Base-by-base conservation (phyloP, 2,113 vertebrate genomes). In the Podarcis muralis region DNA sequence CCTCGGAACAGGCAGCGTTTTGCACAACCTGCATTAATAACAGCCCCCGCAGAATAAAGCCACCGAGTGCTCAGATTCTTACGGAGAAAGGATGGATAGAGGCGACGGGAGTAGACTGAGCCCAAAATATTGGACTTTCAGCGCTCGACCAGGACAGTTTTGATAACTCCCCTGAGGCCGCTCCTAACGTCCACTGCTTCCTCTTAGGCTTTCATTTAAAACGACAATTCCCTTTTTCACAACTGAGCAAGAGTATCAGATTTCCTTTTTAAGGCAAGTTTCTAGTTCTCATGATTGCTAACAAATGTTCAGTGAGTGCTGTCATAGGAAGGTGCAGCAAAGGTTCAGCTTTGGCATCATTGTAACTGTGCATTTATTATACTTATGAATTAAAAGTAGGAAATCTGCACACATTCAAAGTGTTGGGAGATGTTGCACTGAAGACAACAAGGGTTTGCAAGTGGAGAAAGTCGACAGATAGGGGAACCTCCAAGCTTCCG, bases 1-100 rank as follows among this genome's bases (percentile, higher is more conserved):
- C 93, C 27, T 1, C 89, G 40, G 72, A 92, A 12, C 96, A 96
- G 93, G 83, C 92, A 88, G 82, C 35, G 80, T 16, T 3, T 84
- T 57, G 81, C 32, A 76, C 84, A 83, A 88, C 88, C 90, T 83
- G 83, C 90, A 78, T 95, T 93, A 96, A 95, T 94, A 93, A 93
- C 48, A 53, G 0, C 48, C 86, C 85, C 1, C 87, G 89, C 85
- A 53, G n/a, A 0, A 87, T 48, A 85, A 90, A 93, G 84, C 76
- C 35, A 81, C 83, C 74, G 37, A 23, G 30, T 5, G 48, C 35
- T 13, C 65, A 72, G 22, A n/a, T 32, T 23, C 27, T 43, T 43
- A 7, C 6, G 43, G 65, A n/a, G 8, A 43, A 11, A 11, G 59
- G 75, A 48, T 22, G 85, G 30, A 35, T 59, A n/a, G 74, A 30